phyloP scores from a whole-genome alignment of 2,888 invertebrate genomes.

The Dendrolimus pini region DNA sequence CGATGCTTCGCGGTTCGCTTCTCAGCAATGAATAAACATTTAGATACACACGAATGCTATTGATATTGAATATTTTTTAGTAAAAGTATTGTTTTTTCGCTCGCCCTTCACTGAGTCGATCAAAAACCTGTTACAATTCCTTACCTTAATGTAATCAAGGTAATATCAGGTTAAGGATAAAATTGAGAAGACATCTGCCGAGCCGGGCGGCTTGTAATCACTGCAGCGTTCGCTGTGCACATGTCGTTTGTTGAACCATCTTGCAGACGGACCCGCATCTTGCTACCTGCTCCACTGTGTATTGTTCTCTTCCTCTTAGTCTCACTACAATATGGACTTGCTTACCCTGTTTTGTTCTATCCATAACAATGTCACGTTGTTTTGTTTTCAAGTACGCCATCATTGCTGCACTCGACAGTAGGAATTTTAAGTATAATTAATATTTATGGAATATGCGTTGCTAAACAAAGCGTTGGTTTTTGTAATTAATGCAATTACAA shows the following conservation, averaged over 20 bases:
- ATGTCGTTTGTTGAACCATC: slow-evolving; percentile 37
- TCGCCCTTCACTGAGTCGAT: slow-evolving; percentile 6
- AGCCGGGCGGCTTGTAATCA: slow-evolving; percentile 45
- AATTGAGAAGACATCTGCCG: slow-evolving; percentile 41
- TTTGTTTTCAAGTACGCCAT: slow-evolving; percentile 41
- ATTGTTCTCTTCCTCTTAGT: slow-evolving; percentile 35
- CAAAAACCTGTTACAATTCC: slow-evolving; percentile 1
- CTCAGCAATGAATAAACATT: slow-evolving; percentile 40
- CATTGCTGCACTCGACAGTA: slow-evolving; percentile 39
- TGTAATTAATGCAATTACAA: slow-evolving; percentile 28
- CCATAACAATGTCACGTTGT: slow-evolving; percentile 41
- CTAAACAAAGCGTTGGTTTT: slow-evolving; percentile 21
- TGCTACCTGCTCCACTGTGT: slow-evolving; percentile 53
- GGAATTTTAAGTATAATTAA: slow-evolving; percentile 27
- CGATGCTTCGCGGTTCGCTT: slow-evolving; percentile 41
- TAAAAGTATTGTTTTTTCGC: slow-evolving; percentile 28
- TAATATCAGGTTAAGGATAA: slow-evolving; percentile 3
- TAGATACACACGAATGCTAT: slow-evolving; percentile 47
- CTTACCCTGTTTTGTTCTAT: slow-evolving; percentile 55
- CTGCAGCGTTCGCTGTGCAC: slow-evolving; percentile 36
- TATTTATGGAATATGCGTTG: slow-evolving; percentile 13
- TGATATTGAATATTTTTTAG: slow-evolving; percentile 29
- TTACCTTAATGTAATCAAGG: not conserved
- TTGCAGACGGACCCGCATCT: slow-evolving; percentile 49
- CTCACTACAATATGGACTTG: slow-evolving; percentile 45